Base-by-base conservation (phyloP, 2,113 vertebrate species). In the Pachyramphus minor region DNA sequence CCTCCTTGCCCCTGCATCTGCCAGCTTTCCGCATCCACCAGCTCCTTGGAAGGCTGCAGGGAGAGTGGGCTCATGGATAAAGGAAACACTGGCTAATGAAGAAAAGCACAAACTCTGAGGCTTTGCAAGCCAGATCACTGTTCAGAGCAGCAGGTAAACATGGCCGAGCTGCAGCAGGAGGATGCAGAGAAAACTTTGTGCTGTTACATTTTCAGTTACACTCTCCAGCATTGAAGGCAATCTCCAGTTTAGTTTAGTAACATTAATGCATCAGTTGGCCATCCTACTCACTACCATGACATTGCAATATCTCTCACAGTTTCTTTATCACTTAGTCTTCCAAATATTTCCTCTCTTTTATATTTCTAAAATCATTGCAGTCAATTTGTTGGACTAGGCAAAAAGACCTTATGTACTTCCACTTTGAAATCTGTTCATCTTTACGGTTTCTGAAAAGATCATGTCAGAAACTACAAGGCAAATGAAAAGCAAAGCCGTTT, bases 141-240 rank as follows among this genome's bases (percentile, higher is more conserved):
- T 45, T 39, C 53, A 44, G 56, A 33, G 30, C 27, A 53, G 64
- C 56, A 42, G 42, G 28, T 23, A 41, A 45, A 21, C 62, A 64
- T 0, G 8, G 58, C 35, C 0, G 1, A 67, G 56, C 44, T 85
- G 53, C 62, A 72, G 47, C 1, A 0, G 33, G 6, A 87, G 19
- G 39, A 56, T 30, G n/a, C 58, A 72, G 47, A 68, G 44, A 47
- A 93, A 76, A 47, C 39, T 63, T 44, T 1, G 6, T 44, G 27
- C 20, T 55, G 35, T 31, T 82, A 10, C 0, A 1, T 85, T 74
- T 90, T 86, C 23, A 33, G 30, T 66, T 63, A 42, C 2, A 2
- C 7, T 89, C 33, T 67, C 14, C 30, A 27, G 35, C 3, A 8
- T 33, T 1, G 3, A 74, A 84, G 11, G 21, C 2, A 7, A 87